These are phyloP conservation scores for Montipora efflorescens DNA, from an alignment of 64 coral and sea anemone species.

Conservation along the genomic window DNA sequence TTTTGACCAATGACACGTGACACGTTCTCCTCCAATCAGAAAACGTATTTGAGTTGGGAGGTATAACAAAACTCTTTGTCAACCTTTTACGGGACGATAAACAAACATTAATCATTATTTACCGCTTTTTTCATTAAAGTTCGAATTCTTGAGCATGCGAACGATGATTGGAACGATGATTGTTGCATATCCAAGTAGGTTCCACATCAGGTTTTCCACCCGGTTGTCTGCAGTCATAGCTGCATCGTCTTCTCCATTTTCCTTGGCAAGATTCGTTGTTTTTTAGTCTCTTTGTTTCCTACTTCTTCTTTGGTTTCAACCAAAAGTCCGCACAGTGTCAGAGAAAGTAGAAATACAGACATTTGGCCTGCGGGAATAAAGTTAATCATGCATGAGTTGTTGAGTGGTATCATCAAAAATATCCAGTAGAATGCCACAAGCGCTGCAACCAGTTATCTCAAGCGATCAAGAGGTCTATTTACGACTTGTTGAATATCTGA, in stretches of 20 bases:
- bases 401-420: background rate
- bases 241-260: background rate
- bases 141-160: constrained; percentile 91
- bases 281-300: background rate
- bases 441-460: background rate
- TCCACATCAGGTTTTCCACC: constrained; percentile 85
- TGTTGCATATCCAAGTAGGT: constrained; percentile 93
- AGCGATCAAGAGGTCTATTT: background rate
- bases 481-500: background rate
- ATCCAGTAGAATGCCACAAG: too few relatives aligned
- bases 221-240: constrained; percentile 38
- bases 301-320: background rate
- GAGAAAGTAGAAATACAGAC: background rate
- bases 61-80: too few relatives aligned
- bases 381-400: background rate
- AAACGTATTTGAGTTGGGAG: too few relatives aligned
- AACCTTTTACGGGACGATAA: too few relatives aligned
- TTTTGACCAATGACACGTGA: too few relatives aligned
- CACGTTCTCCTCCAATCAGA: too few relatives aligned
- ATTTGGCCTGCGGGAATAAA: background rate
- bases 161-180: constrained; percentile 87
- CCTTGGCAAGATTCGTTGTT: background rate
- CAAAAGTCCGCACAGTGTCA: background rate
- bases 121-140: constrained; percentile 93
- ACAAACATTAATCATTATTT: background rate